Percentiles rank a stretch among this genome's conserved stretches.
These are phyloP conservation scores for Micropoecilia bifurca DNA, from an alignment of 2,797 vertebrate species.

Conservation along the genomic window DNA sequence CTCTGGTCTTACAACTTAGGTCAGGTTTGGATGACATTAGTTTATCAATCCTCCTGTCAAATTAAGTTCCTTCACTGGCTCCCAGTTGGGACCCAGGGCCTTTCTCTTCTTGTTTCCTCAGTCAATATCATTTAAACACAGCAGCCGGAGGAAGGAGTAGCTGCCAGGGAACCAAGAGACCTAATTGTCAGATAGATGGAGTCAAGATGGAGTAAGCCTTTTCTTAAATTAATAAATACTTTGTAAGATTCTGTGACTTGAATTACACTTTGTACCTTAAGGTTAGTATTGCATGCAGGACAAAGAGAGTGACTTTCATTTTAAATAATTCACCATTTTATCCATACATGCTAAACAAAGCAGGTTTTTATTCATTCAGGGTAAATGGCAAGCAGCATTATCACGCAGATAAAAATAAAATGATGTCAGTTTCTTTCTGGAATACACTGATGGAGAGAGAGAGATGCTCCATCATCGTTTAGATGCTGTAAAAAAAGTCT, in stretches of 20 bases:
- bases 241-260: background rate
- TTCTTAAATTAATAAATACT: background rate
- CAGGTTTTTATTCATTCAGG: background rate
- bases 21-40: slow-evolving; percentile 35
- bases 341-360: background rate
- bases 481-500: background rate
- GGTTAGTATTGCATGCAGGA: background rate
- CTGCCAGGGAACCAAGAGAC: slow-evolving; percentile 54
- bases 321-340: background rate
- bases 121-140: slow-evolving; percentile 40
- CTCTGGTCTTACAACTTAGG: slow-evolving; percentile 14
- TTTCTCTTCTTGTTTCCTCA: slow-evolving; percentile 23
- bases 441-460: background rate
- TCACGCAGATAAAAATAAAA: background rate
- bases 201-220: slow-evolving; percentile 69
- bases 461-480: background rate
- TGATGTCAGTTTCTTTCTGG: background rate
- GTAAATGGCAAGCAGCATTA: background rate
- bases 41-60: slow-evolving; percentile 39
- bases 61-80: slow-evolving; percentile 44
- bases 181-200: slow-evolving; percentile 63
- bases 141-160: slow-evolving; percentile 52
- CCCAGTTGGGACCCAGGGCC: slow-evolving; percentile 19
- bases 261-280: background rate
- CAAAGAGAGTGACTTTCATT: background rate